Evolutionary conservation across 2,113 vertebrate genomes (phyloP).

Genomic region (Elaphurus davidianus): DNA sequence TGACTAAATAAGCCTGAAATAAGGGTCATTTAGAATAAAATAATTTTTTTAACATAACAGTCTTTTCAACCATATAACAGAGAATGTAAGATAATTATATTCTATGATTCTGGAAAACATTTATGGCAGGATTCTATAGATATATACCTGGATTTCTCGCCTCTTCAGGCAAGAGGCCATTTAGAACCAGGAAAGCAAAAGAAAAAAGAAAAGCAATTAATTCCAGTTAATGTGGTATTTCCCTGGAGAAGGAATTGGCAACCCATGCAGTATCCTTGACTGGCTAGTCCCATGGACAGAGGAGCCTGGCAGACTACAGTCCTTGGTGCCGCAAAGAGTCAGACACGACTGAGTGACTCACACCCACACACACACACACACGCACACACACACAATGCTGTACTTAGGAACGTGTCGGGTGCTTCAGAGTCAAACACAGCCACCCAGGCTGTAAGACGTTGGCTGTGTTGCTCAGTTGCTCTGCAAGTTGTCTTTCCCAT

Average conservation of each 20-base stretch:
- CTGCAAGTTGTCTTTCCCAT: not conserved
- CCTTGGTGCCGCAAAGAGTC: not conserved
- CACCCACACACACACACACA: not conserved
- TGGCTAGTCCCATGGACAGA: not conserved
- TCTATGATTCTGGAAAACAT: not conserved
- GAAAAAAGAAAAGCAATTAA: not conserved
- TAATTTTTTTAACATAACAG: not conserved
- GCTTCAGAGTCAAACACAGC: not conserved
- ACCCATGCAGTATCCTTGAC: not conserved
- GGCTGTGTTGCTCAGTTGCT: not conserved
- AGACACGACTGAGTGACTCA: not conserved
- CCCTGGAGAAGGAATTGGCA: not conserved
- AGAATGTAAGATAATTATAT: not conserved
- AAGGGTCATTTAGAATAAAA: not conserved
- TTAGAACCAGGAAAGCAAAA: not conserved
- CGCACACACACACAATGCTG: not conserved
- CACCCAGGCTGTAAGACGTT: not conserved
- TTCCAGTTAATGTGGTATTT: not conserved
- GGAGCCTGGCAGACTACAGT: not conserved
- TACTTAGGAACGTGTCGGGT: not conserved
- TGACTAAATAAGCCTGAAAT: not conserved
- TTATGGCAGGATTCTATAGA: not conserved
- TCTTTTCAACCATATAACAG: not conserved
- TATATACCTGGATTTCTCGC: not conserved
- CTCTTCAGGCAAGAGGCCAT: not conserved